Conservation (phyloP, 2,797 vertebrate genomes). For the Anabacerthia variegaticeps region DNA sequence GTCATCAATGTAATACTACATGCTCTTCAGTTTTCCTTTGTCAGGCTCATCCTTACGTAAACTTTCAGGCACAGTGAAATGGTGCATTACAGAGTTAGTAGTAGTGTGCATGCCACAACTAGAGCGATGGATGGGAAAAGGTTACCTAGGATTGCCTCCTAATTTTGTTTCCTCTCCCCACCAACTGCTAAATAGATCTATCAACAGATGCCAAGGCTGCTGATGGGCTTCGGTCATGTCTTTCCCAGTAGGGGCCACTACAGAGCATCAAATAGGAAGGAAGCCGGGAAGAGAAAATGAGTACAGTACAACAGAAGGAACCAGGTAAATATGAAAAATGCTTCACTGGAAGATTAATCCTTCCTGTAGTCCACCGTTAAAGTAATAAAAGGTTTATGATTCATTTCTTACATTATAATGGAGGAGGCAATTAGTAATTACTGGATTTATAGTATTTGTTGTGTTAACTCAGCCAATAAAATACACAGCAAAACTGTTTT, state of each 20-base stretch:
- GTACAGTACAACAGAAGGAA: constrained; percentile 30
- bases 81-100: not conserved
- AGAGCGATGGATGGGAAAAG: not conserved
- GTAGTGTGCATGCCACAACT: not conserved
- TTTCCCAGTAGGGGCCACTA: constrained; percentile 68
- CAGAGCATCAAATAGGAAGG: constrained; percentile 60
- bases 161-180: constrained; percentile 57
- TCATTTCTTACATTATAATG: constrained; percentile 79
- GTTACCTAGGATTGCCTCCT: constrained; percentile 39
- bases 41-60: not conserved
- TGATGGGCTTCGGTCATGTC: constrained; percentile 47
- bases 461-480: constrained; percentile 78
- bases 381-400: constrained; percentile 78
- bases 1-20: not conserved
- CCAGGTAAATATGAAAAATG: constrained; percentile 72
- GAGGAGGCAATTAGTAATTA: constrained; percentile 80
- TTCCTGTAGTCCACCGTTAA: constrained; percentile 71
- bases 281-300: constrained; percentile 53
- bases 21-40: constrained; percentile 16
- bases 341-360: constrained; percentile 71
- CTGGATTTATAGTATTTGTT: constrained; percentile 80
- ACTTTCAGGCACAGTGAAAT: not conserved
- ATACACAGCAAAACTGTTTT: constrained; percentile 52
- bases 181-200: constrained; percentile 67
- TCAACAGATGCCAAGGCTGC: constrained; percentile 61